Conservation (phyloP, 2,113 vertebrate genomes). For the Rana temporaria region DNA sequence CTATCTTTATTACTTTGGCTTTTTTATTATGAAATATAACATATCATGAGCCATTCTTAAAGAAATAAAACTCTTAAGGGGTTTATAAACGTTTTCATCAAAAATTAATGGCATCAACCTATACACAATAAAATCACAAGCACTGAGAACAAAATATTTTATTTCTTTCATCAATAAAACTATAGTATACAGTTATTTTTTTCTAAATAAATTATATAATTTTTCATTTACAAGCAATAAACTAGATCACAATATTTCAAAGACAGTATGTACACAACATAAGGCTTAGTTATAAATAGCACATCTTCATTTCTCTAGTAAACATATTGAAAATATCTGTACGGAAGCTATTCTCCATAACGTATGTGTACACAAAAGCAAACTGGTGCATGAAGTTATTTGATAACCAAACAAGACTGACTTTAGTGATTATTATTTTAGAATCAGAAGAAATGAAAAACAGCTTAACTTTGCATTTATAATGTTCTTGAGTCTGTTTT, state of each 20-base stretch:
- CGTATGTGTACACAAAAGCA: conserved; percentile 64
- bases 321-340: conserved; percentile 71
- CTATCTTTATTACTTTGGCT: no score
- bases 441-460: conserved; percentile 58
- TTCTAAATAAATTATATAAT: conserved; percentile 92
- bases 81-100: no score
- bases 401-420: conserved; percentile 60
- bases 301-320: conserved; percentile 71
- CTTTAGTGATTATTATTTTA: conserved; percentile 64
- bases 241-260: conserved; percentile 83
- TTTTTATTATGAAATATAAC: no score
- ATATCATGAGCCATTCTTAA: no score
- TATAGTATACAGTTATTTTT: conserved; percentile 81
- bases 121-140: conserved; percentile 11
- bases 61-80: no score
- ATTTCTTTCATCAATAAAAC: conserved; percentile 84
- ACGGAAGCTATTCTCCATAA: conserved; percentile 70
- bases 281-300: conserved; percentile 82
- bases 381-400: conserved; percentile 64
- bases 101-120: not conserved
- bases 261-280: conserved; percentile 78
- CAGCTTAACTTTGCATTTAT: conserved; percentile 63
- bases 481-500: conserved; percentile 61
- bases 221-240: conserved; percentile 83
- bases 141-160: conserved; percentile 84